phyloP scores from a whole-genome alignment of 2,797 vertebrate genomes.

The Heteromormyrus szaboi region DNA sequence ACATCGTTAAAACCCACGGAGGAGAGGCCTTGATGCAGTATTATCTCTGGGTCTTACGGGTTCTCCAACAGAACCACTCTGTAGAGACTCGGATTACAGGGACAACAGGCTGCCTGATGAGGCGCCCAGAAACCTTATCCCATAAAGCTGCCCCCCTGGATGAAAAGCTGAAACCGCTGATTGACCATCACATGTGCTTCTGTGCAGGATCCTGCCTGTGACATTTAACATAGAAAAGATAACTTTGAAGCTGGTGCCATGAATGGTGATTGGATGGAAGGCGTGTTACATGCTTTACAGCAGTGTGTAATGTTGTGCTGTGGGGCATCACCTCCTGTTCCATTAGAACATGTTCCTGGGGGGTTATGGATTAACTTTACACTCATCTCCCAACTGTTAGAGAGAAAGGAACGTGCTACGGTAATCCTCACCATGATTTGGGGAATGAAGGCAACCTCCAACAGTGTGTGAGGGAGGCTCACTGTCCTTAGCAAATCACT shows the following conservation, averaged over 20 bases:
- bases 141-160: neutral
- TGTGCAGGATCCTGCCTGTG: neutral
- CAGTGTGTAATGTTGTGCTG: neutral
- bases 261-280: neutral
- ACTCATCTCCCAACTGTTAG: neutral
- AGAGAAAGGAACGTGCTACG: neutral
- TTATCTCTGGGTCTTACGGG: neutral
- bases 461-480: neutral
- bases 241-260: neutral
- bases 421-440: constrained; percentile 20
- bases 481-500: constrained; percentile 15
- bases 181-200: neutral
- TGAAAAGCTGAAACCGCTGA: neutral
- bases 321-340: neutral
- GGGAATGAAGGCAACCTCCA: constrained; percentile 6
- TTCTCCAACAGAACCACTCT: neutral
- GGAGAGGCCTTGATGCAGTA: neutral
- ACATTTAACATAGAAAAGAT: neutral
- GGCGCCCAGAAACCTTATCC: neutral
- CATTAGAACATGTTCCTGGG: neutral
- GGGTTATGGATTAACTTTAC: neutral
- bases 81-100: neutral
- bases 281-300: neutral
- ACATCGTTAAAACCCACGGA: neutral
- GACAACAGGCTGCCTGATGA: neutral